A percentile compares a stretch with the other conserved stretches of the same genome.
phyloP scores from a whole-genome alignment of 2,797 vertebrate genomes.

The Sardinella longiceps region DNA sequence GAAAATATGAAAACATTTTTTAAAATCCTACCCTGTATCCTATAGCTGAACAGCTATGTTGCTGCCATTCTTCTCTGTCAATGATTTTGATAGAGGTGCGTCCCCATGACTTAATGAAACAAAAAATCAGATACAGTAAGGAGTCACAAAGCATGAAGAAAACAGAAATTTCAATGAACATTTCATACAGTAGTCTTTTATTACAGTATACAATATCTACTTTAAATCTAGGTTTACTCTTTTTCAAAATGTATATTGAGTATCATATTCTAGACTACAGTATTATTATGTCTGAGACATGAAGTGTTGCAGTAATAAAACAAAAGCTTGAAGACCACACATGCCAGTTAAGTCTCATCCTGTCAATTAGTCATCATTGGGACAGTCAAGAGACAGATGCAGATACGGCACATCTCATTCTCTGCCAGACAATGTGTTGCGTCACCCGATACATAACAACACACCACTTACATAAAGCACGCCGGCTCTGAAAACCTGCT shows the following conservation, averaged over 20 bases:
- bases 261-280: too few relatives aligned
- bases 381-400: not conserved
- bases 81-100: not conserved
- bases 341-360: not conserved
- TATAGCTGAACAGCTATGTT: too few relatives aligned
- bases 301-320: too few relatives aligned
- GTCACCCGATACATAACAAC: not conserved
- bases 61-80: not conserved
- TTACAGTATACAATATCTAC: not conserved
- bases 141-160: not conserved
- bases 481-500: slow-evolving; percentile 40
- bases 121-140: not conserved
- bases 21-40: too few relatives aligned
- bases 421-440: not conserved
- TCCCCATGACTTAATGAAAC: not conserved
- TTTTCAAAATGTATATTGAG: not conserved
- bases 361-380: not conserved
- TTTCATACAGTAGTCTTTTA: not conserved
- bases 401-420: not conserved
- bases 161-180: not conserved
- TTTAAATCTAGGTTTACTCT: not conserved
- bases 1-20: too few relatives aligned
- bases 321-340: too few relatives aligned
- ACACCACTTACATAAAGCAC: not conserved
- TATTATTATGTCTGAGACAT: too few relatives aligned